Evolutionary conservation across 37 sponge, comb jelly and placozoan genomes (phyloP), one percentile per base, ranked within the genome.

Genomic region (Eunapius fragilis): DNA sequence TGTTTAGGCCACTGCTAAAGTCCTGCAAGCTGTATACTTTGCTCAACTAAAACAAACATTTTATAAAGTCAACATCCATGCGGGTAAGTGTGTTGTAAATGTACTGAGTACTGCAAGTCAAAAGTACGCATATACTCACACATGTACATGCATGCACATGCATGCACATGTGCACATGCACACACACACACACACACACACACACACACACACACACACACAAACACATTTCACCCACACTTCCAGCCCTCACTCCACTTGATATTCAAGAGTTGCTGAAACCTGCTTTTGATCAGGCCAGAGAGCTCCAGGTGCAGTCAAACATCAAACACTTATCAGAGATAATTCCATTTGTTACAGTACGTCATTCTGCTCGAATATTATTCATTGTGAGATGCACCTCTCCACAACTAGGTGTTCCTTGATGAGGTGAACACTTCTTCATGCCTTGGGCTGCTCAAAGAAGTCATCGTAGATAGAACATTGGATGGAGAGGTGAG

Each of bases 381-480:
- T 12, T 17, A 58, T 19, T 58, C 6, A 19, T 17, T 58, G 41
- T 41, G 6, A 3, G 6, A 41, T 58, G 58, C 14, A 58, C 22
- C 7, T 58, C 1, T 10, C 58, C 4, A 45, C 47, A 45, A 45
- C 9, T 36, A 94, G 94, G 93, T 94, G 45, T 96, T 96, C 91
- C 77, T 96, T 75, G 97, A 96, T 84, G 97, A 96, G 67, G 87
- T 96, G 70, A 96, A 96, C 83, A 96, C 97, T 25, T 89, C 97
- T 11, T 93, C 91, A 2, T 93, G 97, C 72, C 73, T 91, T n/a
- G 97, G 97, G 27, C 84, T 96, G n/a, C 87, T 96, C 85, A 96
- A 96, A 74, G 97, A 96, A 77, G 85, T 96, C 32, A 79, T 96
- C 28, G 80, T 94, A 14, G 97, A 96, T 82, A 84, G 84, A 70